A percentile compares a stretch with the other conserved stretches of the same genome.
Evolutionary conservation across 2,797 vertebrate species (phyloP).

Genomic region (Pachyuromys duprasi): DNA sequence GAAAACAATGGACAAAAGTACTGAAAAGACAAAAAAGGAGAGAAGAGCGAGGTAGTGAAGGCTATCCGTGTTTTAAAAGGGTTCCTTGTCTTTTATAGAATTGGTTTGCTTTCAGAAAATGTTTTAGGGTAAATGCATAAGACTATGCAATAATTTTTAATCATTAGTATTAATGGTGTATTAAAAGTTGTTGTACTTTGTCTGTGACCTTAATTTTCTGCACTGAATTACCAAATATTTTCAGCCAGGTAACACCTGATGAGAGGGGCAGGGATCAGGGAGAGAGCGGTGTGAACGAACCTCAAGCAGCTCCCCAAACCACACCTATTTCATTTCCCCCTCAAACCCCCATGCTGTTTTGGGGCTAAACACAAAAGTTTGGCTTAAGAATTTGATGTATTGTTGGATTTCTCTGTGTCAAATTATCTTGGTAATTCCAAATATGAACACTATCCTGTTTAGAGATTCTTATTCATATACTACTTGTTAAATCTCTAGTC

Average conservation of each 20-base stretch:
- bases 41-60: constrained; percentile 97
- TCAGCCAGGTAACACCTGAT: constrained; percentile 85
- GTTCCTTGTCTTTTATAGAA: constrained; percentile 87
- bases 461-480: constrained; percentile 57
- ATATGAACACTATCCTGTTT: constrained; percentile 31
- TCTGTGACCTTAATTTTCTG: constrained; percentile 89
- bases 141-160: constrained; percentile 93
- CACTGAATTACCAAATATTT: constrained; percentile 89
- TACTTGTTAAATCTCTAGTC: constrained; percentile 72
- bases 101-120: constrained; percentile 82
- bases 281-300: constrained; percentile 65
- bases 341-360: constrained; percentile 71
- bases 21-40: constrained; percentile 98
- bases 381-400: constrained; percentile 47
- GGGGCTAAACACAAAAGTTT: constrained; percentile 80
- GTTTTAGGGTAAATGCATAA: constrained; percentile 90
- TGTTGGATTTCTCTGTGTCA: constrained; percentile 55
- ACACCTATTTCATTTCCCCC: constrained; percentile 61
- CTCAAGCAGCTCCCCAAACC: constrained; percentile 75
- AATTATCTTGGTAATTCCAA: constrained; percentile 61
- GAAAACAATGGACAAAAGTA: constrained; percentile 99
- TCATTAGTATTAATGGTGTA: constrained; percentile 89
- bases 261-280: constrained; percentile 79
- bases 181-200: constrained; percentile 89
- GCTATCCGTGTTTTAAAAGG: constrained; percentile 84